Evolutionary conservation across 2,797 vertebrate species (phyloP), one percentile per base, ranked within the genome.

Genomic region (Propithecus perrieri): DNA sequence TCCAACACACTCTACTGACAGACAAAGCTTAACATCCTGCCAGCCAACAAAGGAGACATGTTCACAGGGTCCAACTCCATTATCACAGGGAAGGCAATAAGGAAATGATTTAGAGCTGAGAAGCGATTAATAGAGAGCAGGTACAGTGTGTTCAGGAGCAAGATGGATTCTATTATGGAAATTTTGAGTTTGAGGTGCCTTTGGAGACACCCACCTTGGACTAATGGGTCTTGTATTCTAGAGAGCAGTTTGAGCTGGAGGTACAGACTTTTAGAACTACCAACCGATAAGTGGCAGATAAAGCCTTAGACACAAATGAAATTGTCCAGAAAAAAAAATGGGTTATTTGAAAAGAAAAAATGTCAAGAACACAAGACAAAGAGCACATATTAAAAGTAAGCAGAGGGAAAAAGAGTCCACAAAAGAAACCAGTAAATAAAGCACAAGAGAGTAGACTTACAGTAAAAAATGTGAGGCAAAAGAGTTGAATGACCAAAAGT

Each of bases 371-470:
- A 75, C 50, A 95, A 95, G 35, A 18, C 33, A 85, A 91, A 95
- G 0, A 91, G n/a, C 8, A 74, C 71, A 74, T 67, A 72, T 50
- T 63, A 55, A 85, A 55, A 75, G 30, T 3, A 79, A 61, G 4
- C 41, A 65, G n/a, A 67, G 41, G 35, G 0, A 33, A 28, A 87
- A 57, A 65, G 38, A 78, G n/a, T 38, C 35, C 55, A 57, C 33
- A 43, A 88, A 78, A 79, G 11, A 80, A 92, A 38, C 12, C 9
- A 92, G 71, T 61, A 92, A 89, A 72, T 53, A 89, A 92, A 89
- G 63, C 65, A 81, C 33, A n/a, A 88, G 4, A 69, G 26, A 35
- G 20, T 50, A 61, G 9, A 57, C 5, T 46, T 35, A 80, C 2
- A 18, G 67, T 55, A 22, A 22, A 69, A 90, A 67, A 85, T n/a